Evolutionary conservation across 1,140 invertebrate genomes (phyloP).

Genomic region (Rhynchophorus ferrugineus): DNA sequence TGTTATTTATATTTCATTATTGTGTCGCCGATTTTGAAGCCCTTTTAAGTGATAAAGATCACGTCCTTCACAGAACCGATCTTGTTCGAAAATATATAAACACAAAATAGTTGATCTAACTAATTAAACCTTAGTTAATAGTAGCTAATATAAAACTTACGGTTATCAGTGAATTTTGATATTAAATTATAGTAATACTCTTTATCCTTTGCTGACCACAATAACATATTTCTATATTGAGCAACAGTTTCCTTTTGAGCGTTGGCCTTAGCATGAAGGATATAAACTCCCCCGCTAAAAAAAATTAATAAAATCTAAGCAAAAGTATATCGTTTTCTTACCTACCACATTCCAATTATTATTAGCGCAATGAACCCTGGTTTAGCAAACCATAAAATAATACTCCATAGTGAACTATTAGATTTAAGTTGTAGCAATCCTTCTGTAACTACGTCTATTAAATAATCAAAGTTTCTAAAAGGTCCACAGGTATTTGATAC

Average conservation of each 20-base stretch:
- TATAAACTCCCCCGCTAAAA: constrained; percentile 59
- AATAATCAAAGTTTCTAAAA: constrained; percentile 44
- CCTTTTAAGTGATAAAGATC: too few relatives aligned
- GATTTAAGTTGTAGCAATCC: constrained; percentile 42
- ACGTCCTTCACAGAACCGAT: too few relatives aligned
- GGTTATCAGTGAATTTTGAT: constrained; percentile 38
- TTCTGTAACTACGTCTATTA: constrained; percentile 45
- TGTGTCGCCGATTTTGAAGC: too few relatives aligned
- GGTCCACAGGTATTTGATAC: constrained; percentile 49
- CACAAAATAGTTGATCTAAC: too few relatives aligned
- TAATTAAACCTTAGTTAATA: too few relatives aligned
- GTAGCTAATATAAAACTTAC: too few relatives aligned
- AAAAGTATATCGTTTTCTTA: constrained; percentile 1
- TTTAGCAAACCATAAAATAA: constrained; percentile 43
- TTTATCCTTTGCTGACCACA: constrained; percentile 65
- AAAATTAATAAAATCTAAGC: neutral
- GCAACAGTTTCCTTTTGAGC: constrained; percentile 57
- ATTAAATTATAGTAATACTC: constrained; percentile 61
- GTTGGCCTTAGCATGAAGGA: constrained; percentile 52
- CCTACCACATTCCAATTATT: constrained; percentile 49
- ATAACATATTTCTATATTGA: constrained; percentile 59
- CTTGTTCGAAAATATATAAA: too few relatives aligned
- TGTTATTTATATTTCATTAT: too few relatives aligned
- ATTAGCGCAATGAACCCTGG: constrained; percentile 49
- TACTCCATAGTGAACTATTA: constrained; percentile 36